Conservation (phyloP, 2,797 vertebrate genomes). For the Falco biarmicus region DNA sequence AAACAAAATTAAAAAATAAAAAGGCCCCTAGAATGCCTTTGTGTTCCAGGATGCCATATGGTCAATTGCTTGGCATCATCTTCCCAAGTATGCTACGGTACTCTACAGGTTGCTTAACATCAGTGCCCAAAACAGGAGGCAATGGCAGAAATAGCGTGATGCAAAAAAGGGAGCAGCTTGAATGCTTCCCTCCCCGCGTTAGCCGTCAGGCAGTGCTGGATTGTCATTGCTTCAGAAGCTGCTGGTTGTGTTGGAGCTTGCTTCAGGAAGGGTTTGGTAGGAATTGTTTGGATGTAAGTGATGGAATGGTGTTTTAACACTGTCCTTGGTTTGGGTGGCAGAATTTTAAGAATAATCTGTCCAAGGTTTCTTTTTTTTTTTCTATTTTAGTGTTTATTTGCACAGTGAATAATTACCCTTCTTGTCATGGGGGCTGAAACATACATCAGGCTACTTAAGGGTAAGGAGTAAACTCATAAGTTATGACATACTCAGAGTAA, state of each 20-base stretch:
- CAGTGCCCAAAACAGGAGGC: neutral
- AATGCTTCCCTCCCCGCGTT: neutral
- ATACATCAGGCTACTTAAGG: conserved; percentile 20
- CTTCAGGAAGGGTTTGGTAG: neutral
- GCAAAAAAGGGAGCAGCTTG: neutral
- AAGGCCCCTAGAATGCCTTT: neutral
- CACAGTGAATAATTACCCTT: conserved; percentile 6
- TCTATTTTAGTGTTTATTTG: neutral
- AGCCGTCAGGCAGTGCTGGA: neutral
- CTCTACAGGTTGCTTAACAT: conserved; percentile 21
- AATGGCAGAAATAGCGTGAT: neutral
- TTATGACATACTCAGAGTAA: conserved; percentile 39
- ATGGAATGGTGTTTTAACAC: neutral
- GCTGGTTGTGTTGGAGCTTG: neutral
- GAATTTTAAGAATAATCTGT: conserved; percentile 45
- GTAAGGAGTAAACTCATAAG: conserved; percentile 30
- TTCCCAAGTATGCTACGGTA: neutral
- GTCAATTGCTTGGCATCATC: conserved; percentile 32
- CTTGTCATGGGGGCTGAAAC: conserved; percentile 25
- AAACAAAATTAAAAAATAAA: neutral
- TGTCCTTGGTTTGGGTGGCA: neutral
- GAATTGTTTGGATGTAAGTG: neutral
- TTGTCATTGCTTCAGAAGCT: neutral
- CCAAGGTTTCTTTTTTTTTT: conserved; percentile 6
- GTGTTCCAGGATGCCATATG: conserved; percentile 44